A percentile compares a stretch with the other conserved stretches of the same genome.
Conservation (phyloP, 2,113 vertebrate species). For the Pseudopodoces humilis region DNA sequence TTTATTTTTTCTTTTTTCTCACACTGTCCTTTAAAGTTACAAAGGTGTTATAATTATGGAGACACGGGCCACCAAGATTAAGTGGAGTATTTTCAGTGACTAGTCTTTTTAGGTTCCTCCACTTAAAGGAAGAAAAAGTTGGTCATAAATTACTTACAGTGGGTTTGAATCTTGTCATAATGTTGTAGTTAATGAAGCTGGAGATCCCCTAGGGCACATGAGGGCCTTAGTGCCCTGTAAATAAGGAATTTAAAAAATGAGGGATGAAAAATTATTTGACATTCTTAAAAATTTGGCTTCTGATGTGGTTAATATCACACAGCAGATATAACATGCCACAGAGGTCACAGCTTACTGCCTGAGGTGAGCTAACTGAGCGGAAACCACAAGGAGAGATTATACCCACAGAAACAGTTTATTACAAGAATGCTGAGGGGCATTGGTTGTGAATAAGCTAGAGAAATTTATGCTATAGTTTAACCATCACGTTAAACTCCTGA, state of each 20-base stretch:
- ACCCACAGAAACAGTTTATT: slow-evolving; percentile 32
- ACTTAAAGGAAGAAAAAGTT: neutral
- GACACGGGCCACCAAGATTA: neutral
- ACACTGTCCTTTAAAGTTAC: neutral
- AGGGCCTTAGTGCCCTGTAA: neutral
- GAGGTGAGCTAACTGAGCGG: slow-evolving; percentile 28
- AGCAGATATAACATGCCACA: slow-evolving; percentile 34
- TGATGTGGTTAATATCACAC: slow-evolving; percentile 12
- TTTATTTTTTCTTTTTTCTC: neutral
- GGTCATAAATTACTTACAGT: neutral
- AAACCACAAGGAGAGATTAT: slow-evolving; percentile 34
- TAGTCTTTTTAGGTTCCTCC: neutral
- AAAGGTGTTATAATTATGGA: neutral
- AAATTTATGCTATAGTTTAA: slow-evolving; percentile 30
- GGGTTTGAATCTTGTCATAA: neutral
- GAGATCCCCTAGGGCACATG: neutral
- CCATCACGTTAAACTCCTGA: slow-evolving; percentile 15
- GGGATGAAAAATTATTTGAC: slow-evolving; percentile 7
- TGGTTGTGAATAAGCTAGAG: slow-evolving; percentile 4
- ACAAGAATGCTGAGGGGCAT: slow-evolving; percentile 12
- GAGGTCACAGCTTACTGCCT: slow-evolving; percentile 25
- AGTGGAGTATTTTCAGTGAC: neutral
- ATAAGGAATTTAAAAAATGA: neutral
- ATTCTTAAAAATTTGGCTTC: slow-evolving; percentile 20
- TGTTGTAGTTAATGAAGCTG: neutral